phyloP scores from a whole-genome alignment of 2,113 vertebrate genomes.

The Eidolon helvum region DNA sequence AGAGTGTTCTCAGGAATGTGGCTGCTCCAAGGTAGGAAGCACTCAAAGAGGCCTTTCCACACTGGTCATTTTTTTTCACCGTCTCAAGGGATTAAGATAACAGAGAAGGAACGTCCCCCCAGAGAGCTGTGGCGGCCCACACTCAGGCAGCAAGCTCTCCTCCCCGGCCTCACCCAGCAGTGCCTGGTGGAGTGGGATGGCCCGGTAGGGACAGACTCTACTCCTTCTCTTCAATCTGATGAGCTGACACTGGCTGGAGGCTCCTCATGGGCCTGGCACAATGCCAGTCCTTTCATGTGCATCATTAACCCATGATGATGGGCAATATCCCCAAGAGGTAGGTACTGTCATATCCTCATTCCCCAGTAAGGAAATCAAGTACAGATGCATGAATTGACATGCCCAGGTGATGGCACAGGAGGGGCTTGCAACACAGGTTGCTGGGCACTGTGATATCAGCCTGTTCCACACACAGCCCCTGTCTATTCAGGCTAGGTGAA shows the following conservation, averaged over 20 bases:
- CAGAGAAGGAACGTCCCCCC: background rate
- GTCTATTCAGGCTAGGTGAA: background rate
- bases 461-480: accelerated
- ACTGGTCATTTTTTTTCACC: constrained; percentile 36
- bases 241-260: accelerated
- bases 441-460: background rate
- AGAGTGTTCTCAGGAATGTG: background rate
- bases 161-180: background rate
- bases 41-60: constrained; percentile 35
- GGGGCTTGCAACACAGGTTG: background rate
- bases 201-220: accelerated
- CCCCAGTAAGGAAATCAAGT: accelerated
- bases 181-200: accelerated
- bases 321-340: background rate
- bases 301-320: accelerated
- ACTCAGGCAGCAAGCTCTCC: background rate
- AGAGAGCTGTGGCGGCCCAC: background rate
- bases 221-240: too few relatives aligned
- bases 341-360: accelerated
- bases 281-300: accelerated
- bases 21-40: background rate
- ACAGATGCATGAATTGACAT: background rate
- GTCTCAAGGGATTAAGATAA: constrained; percentile 68
- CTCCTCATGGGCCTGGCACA: accelerated
- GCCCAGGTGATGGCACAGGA: background rate